Percentiles rank a stretch among this genome's conserved stretches.
Evolutionary conservation across 92 coral and sea anemone species (phyloP).

Genomic region (Heliopora coerulea): DNA sequence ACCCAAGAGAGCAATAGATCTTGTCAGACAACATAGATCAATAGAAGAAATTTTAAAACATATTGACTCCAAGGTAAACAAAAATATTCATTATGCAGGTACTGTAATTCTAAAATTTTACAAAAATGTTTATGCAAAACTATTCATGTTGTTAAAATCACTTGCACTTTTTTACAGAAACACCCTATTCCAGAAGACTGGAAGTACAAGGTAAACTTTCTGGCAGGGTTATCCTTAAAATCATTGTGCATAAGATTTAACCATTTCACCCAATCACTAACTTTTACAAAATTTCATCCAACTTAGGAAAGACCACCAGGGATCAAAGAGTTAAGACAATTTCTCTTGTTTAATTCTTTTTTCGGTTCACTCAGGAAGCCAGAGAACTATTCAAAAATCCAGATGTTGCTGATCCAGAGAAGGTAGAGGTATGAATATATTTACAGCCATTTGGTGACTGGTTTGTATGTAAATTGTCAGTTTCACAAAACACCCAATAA

Average conservation of each 20-base stretch:
- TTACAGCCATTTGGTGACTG: not conserved
- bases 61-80: constrained; percentile 71
- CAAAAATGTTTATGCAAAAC: not conserved
- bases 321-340: too few species aligned
- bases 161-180: constrained; percentile 61
- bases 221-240: not conserved
- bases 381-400: constrained; percentile 88
- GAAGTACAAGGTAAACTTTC: constrained; percentile 70
- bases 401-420: constrained; percentile 65
- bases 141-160: not conserved
- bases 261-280: too few species aligned
- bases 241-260: not conserved
- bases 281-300: too few species aligned
- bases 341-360: too few species aligned
- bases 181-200: constrained; percentile 89
- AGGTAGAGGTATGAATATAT: constrained; percentile 63
- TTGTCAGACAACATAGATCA: constrained; percentile 73
- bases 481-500: too few species aligned
- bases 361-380: constrained; percentile 66
- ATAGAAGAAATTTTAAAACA: constrained; percentile 84
- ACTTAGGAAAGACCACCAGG: too few species aligned
- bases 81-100: not conserved
- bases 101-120: too few species aligned
- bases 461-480: not conserved
- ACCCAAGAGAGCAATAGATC: constrained; percentile 92